Evolutionary conservation across 2,113 vertebrate species (phyloP).

Genomic region (Albula glossodonta): DNA sequence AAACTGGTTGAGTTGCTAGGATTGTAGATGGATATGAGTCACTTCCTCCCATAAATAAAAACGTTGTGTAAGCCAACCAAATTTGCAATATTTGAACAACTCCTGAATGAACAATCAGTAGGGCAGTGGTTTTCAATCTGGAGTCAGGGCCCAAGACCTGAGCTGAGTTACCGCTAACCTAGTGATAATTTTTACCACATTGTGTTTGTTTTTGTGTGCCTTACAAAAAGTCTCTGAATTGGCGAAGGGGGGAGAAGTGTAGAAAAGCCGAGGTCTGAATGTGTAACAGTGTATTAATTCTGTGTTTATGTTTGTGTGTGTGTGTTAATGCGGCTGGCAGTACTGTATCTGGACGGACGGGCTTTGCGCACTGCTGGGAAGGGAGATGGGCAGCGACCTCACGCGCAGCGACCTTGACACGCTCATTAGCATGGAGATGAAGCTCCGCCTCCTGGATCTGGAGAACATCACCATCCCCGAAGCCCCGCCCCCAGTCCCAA

Average conservation of each 20-base stretch:
- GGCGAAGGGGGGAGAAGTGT: no score
- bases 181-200: neutral
- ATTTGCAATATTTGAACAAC: no score
- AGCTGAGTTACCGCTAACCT: no score
- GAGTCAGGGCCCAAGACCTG: no score
- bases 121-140: no score
- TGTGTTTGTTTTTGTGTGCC: no score
- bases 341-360: slow-evolving; percentile 98
- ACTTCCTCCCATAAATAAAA: no score
- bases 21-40: no score
- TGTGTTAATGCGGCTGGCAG: slow-evolving; percentile 54
- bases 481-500: slow-evolving; percentile 89
- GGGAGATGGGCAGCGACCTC: slow-evolving; percentile 96
- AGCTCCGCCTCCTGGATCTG: slow-evolving; percentile 92
- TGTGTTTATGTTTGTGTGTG: neutral
- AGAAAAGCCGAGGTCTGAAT: neutral
- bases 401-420: slow-evolving; percentile 96
- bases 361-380: slow-evolving; percentile 88
- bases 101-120: no score
- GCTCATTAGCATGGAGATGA: slow-evolving; percentile 98
- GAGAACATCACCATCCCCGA: slow-evolving; percentile 96
- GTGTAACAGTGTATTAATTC: neutral
- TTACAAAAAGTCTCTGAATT: no score
- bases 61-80: no score
- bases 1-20: no score